phyloP scores from a whole-genome alignment of 2,888 invertebrate genomes.

The Xanthia icteritia region DNA sequence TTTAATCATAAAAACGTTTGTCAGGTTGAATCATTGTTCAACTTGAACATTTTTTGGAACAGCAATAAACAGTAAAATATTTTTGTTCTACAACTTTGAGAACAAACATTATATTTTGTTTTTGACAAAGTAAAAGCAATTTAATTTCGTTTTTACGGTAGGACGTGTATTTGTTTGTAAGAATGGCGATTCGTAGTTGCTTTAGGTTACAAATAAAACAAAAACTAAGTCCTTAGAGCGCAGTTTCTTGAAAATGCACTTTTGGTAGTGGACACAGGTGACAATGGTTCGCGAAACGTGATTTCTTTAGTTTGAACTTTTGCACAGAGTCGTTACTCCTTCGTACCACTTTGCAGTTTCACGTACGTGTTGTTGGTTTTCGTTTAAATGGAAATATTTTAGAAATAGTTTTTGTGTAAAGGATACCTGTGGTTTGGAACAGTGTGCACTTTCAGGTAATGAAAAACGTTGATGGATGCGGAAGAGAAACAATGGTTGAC shows the following conservation, averaged over 20 bases:
- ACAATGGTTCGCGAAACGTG: constrained; percentile 71
- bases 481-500: constrained; percentile 44
- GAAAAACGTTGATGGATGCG: constrained; percentile 49
- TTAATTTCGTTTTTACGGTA: constrained; percentile 57
- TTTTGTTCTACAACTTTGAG: constrained; percentile 27
- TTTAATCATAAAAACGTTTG: constrained; percentile 62
- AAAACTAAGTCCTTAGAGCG: constrained; percentile 44
- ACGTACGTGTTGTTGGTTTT: constrained; percentile 57
- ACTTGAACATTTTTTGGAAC: constrained; percentile 59
- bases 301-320: constrained; percentile 74
- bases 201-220: constrained; percentile 52
- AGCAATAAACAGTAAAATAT: constrained; percentile 56
- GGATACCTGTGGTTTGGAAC: constrained; percentile 8
- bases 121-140: constrained; percentile 54
- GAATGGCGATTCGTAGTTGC: constrained; percentile 47
- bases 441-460: constrained; percentile 49
- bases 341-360: constrained; percentile 69
- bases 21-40: constrained; percentile 57
- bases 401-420: constrained; percentile 43
- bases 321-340: constrained; percentile 57
- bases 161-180: constrained; percentile 63
- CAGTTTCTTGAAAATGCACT: constrained; percentile 71
- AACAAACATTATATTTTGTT: constrained; percentile 31
- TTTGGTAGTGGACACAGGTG: constrained; percentile 76
- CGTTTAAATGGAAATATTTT: constrained; percentile 59